Conservation (phyloP, 2,797 vertebrate species). For the Arnoldichthys spilopterus region DNA sequence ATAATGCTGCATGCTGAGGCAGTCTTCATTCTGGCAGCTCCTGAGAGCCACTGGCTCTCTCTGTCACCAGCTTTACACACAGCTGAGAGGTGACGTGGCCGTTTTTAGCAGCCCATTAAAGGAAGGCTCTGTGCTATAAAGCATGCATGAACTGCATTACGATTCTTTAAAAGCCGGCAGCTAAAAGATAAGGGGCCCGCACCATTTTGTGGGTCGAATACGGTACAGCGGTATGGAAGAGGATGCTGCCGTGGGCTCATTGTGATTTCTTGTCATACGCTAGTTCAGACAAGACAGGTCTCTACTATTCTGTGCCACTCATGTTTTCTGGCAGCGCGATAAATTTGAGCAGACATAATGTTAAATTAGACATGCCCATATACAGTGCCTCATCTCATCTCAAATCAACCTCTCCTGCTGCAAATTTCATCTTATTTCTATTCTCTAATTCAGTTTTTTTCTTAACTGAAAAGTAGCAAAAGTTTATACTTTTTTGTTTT, state of each 20-base stretch:
- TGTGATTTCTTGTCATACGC: not conserved
- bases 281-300: not conserved
- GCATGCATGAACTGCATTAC: slow-evolving; percentile 26
- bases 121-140: slow-evolving; percentile 33
- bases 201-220: not conserved
- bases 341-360: not conserved
- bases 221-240: not conserved
- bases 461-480: not conserved
- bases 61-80: slow-evolving; percentile 43
- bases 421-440: not conserved
- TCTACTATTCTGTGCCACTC: not conserved
- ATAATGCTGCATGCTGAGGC: slow-evolving; percentile 29
- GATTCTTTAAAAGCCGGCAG: slow-evolving; percentile 4
- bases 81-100: slow-evolving; percentile 45
- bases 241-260: not conserved
- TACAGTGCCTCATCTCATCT: not conserved
- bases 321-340: not conserved
- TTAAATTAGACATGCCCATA: slow-evolving; percentile 9
- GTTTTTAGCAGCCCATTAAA: slow-evolving; percentile 55
- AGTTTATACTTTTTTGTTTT: not conserved
- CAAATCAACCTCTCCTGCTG: not conserved
- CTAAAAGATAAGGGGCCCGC: not conserved
- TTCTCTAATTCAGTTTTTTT: not conserved
- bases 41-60: slow-evolving; percentile 39
- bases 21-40: slow-evolving; percentile 43